phyloP scores from a whole-genome alignment of 1,140 invertebrate genomes.

The Aleiodes sp. region DNA sequence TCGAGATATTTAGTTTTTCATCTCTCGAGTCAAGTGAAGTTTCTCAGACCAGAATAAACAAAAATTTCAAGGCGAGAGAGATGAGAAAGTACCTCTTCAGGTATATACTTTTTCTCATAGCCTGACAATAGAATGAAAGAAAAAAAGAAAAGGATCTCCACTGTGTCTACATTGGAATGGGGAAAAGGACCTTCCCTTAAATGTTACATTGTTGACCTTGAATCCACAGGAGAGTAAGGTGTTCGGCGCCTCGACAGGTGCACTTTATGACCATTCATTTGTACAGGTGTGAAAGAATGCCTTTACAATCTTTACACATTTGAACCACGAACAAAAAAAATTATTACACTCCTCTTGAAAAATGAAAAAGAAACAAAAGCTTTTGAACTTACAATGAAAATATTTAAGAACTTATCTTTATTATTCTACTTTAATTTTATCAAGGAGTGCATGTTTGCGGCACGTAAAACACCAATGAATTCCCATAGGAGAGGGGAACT shows the following conservation, averaged over 20 bases:
- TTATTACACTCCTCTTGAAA: too few species aligned
- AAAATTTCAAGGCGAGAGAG: neutral
- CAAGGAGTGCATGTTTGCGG: too few species aligned
- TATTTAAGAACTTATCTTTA: too few species aligned
- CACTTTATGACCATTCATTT: slow-evolving; percentile 17
- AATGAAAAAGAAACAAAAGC: too few species aligned
- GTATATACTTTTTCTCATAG: slow-evolving; percentile 6
- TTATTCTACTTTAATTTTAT: too few species aligned
- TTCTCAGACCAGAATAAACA: neutral
- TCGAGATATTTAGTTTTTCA: too few species aligned
- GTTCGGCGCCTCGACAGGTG: slow-evolving; percentile 21
- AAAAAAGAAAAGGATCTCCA: neutral
- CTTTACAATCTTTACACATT: slow-evolving; percentile 10
- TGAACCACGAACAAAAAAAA: too few species aligned
- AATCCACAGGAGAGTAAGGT: slow-evolving; percentile 15
- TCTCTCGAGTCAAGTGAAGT: too few species aligned
- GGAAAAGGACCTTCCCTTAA: too few species aligned
- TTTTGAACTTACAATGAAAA: too few species aligned
- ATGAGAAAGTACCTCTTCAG: neutral
- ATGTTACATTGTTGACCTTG: slow-evolving; percentile 22
- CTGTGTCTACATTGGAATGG: too few species aligned
- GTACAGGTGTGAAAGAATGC: slow-evolving; percentile 24
- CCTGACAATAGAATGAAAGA: neutral
- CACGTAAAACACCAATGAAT: neutral
- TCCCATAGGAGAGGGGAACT: slow-evolving; percentile 14